Base-by-base conservation (phyloP, 2,113 vertebrate genomes). In the Gobio gobio region DNA sequence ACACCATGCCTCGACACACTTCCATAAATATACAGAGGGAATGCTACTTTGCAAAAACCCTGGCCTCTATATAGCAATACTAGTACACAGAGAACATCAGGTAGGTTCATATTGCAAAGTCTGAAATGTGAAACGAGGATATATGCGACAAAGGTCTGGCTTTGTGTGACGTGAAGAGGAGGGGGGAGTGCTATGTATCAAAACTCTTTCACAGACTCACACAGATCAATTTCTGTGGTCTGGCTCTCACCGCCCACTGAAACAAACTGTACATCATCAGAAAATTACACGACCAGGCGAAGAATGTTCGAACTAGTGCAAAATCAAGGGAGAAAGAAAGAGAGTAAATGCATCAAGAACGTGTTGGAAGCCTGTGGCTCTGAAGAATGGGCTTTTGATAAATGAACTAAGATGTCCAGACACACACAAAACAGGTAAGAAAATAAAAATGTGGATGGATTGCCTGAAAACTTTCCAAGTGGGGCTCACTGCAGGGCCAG, bases 201-300 rank as follows among this genome's bases (percentile, higher is more conserved):
- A 72, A 22, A 22, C 66, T 5, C 36, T 24, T 22, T 10, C n/a
- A 63, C 59, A n/a, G 9, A 6, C 36, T 49, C 40, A 73, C n/a
- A 0, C 72, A 49, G n/a, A 74, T 76, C 74, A 51, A 76, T 33
- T 76, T 54, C 16, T 56, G 74, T 76, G 74, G 49, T 76, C 74
- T 76, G 74, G 47, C 74, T 76, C 47, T 76, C 47, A 54, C 24
- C 49, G 20, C 47, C 45, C 74, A 29, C 74, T 76, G 49, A 33
- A 76, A 33, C 74, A 76, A 76, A 76, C 74, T 76, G 14, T 20
- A 10, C 74, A 54, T 54, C 74, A 76, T 76, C 74, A 54, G 74
- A 76, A 29, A 49, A 76, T 76, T 76, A 33, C 47, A 51, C 24
- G 24, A 29, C 47, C 18, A 76, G 73, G n/a, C 47, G 26, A 76